Conservation (phyloP, 53 echinoderm and acorn worm species). For the Henricia sp. region DNA sequence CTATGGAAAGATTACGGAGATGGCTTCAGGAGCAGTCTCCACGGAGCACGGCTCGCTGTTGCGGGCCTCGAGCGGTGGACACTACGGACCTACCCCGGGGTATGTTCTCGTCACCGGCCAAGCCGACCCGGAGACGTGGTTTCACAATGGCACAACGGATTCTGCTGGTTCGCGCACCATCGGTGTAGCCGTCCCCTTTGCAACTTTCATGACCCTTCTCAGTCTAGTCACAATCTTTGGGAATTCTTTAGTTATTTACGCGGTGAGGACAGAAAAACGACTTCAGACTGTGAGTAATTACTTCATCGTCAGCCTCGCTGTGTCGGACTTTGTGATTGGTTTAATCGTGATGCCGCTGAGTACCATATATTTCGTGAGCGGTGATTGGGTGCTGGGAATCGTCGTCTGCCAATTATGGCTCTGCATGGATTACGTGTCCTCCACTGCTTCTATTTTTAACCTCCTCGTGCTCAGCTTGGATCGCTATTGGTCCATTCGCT, state of each 20-base stretch:
- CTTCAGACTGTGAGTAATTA: conserved; percentile 94
- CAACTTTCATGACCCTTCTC: conserved; percentile 76
- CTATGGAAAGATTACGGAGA: conserved; percentile 47
- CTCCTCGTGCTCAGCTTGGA: conserved; percentile 90
- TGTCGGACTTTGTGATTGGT: conserved; percentile 93
- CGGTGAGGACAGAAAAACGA: conserved; percentile 85
- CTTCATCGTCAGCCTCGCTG: conserved; percentile 91
- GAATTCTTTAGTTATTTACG: conserved; percentile 90
- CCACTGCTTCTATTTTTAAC: conserved; percentile 97
- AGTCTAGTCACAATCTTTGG: conserved; percentile 88
- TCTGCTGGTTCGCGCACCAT: conserved; percentile 13
- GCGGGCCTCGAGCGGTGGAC: background rate
- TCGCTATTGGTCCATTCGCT: conserved; percentile 96
- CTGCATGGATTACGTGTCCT: conserved; percentile 88
- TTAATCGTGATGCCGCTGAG: conserved; percentile 93
- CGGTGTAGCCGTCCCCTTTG: conserved; percentile 76
- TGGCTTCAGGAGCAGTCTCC: conserved; percentile 54
- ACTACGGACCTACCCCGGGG: background rate
- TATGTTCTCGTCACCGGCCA: conserved; percentile 35
- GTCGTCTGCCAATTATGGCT: conserved; percentile 91
- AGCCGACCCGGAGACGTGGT: background rate
- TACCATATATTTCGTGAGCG: conserved; percentile 78
- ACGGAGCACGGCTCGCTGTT: conserved; percentile 25
- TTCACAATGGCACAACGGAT: background rate
- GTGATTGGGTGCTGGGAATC: conserved; percentile 81